Evolutionary conservation across 2,113 vertebrate species (phyloP), one percentile per base, ranked within the genome.

Genomic region (Pionites leucogaster): DNA sequence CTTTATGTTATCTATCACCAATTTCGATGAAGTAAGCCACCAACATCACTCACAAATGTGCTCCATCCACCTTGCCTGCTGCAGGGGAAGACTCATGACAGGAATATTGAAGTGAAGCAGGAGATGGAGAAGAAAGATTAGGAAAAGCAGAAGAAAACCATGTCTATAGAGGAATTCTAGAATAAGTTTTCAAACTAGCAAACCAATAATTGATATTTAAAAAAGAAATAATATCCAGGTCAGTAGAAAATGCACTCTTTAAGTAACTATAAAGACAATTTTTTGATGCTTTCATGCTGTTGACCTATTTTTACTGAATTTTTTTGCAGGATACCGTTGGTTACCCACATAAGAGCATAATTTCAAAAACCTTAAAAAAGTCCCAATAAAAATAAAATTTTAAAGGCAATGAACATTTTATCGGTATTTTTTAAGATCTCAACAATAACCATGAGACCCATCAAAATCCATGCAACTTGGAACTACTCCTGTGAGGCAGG

Each of bases 121-220:
- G 37, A 65, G 27, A 53, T 44, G 3, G 29, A 60, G 35, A 29
- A 20, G n/a, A 75, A 10, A n/a, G 13, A 80, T 68, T 49, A 92
- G 35, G n/a, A 59, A 85, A 52, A 64, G 27, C 13, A 55, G 41
- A 70, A 49, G 2, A 78, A 64, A 90, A 85, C 18, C 19, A 5
- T 75, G 35, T 75, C 70, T 35, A n/a, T 77, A 65, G 27, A 47
- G 49, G 31, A 90, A 71, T 72, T 96, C 53, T 68, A 82, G 49
- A 68, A 75, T 9, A 8, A n/a, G 24, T 68, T 96, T 97, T 95
- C 70, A 92, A 96, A 82, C 47, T 60, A 95, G 15, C 6, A 96
- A 96, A 96, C 82, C 70, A 97, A 86, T 37, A 96, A 97, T 98
- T 97, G 98, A 96, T 98, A 97, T 98, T 97, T 98, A 89, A 98